Base-by-base conservation (phyloP, 2,888 invertebrate genomes). In the Drosophila yooni region DNA sequence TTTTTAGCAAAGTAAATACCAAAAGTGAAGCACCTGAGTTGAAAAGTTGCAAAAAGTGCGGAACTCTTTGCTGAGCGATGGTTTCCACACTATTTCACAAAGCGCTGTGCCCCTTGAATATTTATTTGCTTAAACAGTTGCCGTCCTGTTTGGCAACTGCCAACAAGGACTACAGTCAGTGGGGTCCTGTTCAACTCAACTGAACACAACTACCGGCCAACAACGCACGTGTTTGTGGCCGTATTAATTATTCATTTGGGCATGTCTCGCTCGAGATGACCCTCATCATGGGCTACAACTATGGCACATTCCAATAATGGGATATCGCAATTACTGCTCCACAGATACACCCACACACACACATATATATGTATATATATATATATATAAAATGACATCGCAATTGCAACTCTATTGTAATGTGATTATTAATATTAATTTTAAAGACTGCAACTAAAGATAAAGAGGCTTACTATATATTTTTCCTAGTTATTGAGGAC, bases 211-310 rank as follows among this genome's bases (percentile, higher is more conserved):
- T 74, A 13, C n/a, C 51, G n/a, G 36, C 53, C 61, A 58, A 52
- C 59, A 52, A 62, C 59, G 72, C 62, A 65, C 79, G 73, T 77
- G 60, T 58, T 67, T 63, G 69, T 65, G 72, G 51, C 54, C 62
- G 13, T 63, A 87, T 84, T 84, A 84, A 84, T 88, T 89, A 89
- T 84, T 84, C 85, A 84, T 79, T 82, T 74, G 69, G 73, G 65
- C 60, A 38, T 74, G 67, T 64, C 62, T 65, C 64, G 64, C 59
- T 65, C n/a, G n/a, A 53, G 61, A 53, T 61, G 65, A 70, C 52
- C 57, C 70, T 70, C 70, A 70, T 70, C 70, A 71, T 81, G 83
- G 56, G 27, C 18, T 36, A 74, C 78, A 81, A 83, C 76, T 82
- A 81, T 63, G 83, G 69, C 70, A 68, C 73, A 76, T 83, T 86